Base-by-base conservation (phyloP, 2,888 invertebrate genomes). In the Drosophila crucigera region DNA sequence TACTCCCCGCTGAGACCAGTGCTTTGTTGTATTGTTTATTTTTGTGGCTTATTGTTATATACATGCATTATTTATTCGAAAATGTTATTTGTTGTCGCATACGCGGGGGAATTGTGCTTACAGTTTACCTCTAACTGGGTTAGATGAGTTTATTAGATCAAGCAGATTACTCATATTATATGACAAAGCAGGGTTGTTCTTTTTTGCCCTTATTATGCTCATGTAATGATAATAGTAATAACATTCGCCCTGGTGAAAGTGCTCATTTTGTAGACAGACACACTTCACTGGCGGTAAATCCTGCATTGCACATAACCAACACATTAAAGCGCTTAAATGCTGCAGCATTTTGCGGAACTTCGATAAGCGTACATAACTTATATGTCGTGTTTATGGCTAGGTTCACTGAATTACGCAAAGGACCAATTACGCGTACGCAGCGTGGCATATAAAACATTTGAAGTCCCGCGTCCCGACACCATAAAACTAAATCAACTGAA, bases 11-110 rank as follows among this genome's bases (percentile, higher is more conserved):
- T 41, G 55, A 41, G 55, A 19, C 39, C 56, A 56, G 14, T 22
- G 25, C 6, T 31, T 11, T 73, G 58, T 33, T 54, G 16, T 50
- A 3, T 43, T 66, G 49, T 31, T 54, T 62, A 35, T 28, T 58
- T 73, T 69, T 73, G 64, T 71, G 68, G 70, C 72, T 71, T 71
- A 73, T 80, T 86, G 84, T 66, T 83, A 61, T 60, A 74, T 78
- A 77, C 77, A 78, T 88, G 76, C 78, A 80, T 87, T 82, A 84
- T 84, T 84, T 82, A 87, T 76, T 73, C 58, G 69, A 73, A 68
- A 72, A 64, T 77, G 70, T 68, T 74, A 76, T 84, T 83, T 83
- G 62, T 53, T 50, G 30, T 53, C 47, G 41, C 33, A 35, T n/a
- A 11, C 64, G 37, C 39, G 14, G 14, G 78, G 67, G 70, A 75